Evolutionary conservation across 2,797 vertebrate genomes (phyloP), one percentile per base, ranked within the genome.

Genomic region (Pseudomugil tenellus): DNA sequence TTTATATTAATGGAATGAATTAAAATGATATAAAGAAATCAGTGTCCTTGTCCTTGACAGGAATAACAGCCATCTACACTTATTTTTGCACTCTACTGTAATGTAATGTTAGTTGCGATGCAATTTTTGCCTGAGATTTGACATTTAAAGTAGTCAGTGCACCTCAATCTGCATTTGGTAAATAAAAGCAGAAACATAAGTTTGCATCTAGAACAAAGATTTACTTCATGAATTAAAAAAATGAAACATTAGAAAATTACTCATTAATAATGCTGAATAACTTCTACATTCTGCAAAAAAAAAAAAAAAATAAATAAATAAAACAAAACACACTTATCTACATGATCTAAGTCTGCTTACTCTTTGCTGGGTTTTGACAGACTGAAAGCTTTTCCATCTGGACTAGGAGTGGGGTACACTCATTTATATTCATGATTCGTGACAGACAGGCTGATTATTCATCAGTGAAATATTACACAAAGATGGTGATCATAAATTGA

Each of bases 311-410:
- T 34, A 34, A 32, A 32, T 39, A 17, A 58, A 61, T 56, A 35
- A 26, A 37, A 57, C 21, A 57, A 71, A 35, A 29, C n/a, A 48
- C 19, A 64, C 34, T 29, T 3, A 46, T 58, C 28, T 37, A 60
- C 53, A 29, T n/a, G n/a, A 29, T 46, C 28, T 29, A 37, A 41
- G n/a, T 17, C 23, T 49, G 31, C 10, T 26, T 31, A 46, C 1
- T 55, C 16, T 32, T 41, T 56, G 3, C 28, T 32, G 14, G 41
- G 31, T 32, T 12, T 16, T 7, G 8, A 32, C 35, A 3, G 1
- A 19, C 14, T 53, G 32, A 31, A 57, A 32, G 1, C 4, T 63
- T 49, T 63, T 2, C 1, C 25, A 31, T 3, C 64, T 25, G 14
- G 10, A 48, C 37, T 3, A 58, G 25, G 14, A 3, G 37, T 31